phyloP scores from a whole-genome alignment of 2,113 vertebrate species.

The Corapipo altera region DNA sequence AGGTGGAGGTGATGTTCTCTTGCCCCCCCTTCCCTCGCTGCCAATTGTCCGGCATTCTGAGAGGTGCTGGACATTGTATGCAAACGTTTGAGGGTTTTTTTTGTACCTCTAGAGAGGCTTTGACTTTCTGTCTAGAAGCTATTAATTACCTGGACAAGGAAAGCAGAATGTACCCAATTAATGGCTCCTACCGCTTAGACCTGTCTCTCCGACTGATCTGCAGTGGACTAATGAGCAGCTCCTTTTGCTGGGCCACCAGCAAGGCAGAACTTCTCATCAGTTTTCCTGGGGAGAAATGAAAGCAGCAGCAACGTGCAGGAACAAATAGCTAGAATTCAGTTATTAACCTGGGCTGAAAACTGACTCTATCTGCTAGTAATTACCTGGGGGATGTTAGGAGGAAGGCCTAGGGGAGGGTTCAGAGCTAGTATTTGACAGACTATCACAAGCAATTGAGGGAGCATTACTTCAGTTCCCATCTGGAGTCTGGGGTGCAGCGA shows the following conservation, averaged over 20 bases:
- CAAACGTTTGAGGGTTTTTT: background rate
- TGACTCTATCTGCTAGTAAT: background rate
- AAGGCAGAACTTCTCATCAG: background rate
- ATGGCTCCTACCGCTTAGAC: background rate
- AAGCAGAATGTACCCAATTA: conserved; percentile 27
- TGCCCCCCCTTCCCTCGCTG: background rate
- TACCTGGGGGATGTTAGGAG: background rate
- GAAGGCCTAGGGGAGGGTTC: background rate
- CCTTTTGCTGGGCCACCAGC: background rate
- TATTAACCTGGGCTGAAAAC: conserved; percentile 32
- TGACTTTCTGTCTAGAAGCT: conserved; percentile 54
- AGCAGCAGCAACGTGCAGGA: background rate
- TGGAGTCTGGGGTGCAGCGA: rapidly evolving
- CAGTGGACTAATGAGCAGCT: conserved; percentile 25
- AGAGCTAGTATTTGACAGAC: background rate
- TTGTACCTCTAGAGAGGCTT: conserved; percentile 35
- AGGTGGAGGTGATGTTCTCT: background rate
- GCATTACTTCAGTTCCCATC: background rate
- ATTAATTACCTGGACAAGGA: conserved; percentile 49
- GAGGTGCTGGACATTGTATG: background rate
- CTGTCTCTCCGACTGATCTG: background rate
- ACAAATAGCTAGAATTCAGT: background rate
- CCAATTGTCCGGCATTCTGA: rapidly evolving
- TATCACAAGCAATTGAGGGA: background rate
- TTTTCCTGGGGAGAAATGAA: conserved; percentile 7